Evolutionary conservation across 2,797 vertebrate species (phyloP), one percentile per base, ranked within the genome.

Genomic region (Streptopelia turtur): DNA sequence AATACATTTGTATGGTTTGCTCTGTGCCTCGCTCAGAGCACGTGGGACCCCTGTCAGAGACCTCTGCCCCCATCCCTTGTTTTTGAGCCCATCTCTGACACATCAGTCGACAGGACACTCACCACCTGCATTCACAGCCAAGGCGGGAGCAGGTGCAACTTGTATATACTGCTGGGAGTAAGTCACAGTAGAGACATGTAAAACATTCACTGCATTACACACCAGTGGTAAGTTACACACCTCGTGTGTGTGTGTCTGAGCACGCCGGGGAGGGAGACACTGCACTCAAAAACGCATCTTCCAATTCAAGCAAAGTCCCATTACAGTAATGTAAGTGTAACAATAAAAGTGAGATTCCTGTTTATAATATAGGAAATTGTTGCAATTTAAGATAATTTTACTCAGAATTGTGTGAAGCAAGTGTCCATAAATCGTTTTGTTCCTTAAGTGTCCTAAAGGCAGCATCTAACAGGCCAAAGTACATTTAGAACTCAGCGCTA

Each of bases 1-100:
- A 50, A 75, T 1, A 6, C 0, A 1, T 72, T 3, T 74, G 33
- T 55, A 85, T 0, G 23, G 60, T 53, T 69, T 16, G 16, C 33
- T 69, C 52, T 24, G 49, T 0, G 4, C 28, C 49, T 71, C 0
- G 0, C 33, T 25, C 5, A 0, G 55, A 52, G 35, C 45, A 27
- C 1, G 3, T 4, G 5, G n/a, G 31, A 50, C 16, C 21, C 23
- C 12, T 6, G 16, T 11, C 33, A 37, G 16, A 83, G 43, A 27
- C 16, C 43, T 75, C 23, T 41, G 31, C 5, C 16, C 57, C n/a
- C 41, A 24, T 11, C 30, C 37, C 39, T 33, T 16, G 8, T 15
- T 66, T 76, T 6, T 11, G 21, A 84, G 70, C 41, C 18, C 27
- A 52, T 8, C 61, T 57, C 83, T 61, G 50, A 45, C 65, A n/a